Conservation (phyloP, 2,888 invertebrate species). For the Phaedon cochleariae region DNA sequence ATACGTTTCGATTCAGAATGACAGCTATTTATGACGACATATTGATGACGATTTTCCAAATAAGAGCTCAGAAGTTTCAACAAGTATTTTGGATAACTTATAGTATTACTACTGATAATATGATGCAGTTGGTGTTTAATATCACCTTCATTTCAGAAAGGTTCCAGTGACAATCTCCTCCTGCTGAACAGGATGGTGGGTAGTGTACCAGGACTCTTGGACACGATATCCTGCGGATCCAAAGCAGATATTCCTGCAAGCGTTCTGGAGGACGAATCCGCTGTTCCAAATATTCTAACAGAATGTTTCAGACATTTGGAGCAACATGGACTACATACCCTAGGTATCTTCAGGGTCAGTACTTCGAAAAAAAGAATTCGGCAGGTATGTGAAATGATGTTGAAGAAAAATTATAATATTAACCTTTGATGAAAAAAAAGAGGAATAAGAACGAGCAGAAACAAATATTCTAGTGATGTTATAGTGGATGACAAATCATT, state of each 20-base stretch:
- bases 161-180: conserved; percentile 79
- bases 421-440: too few species aligned
- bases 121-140: too few species aligned
- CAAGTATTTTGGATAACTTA: too few species aligned
- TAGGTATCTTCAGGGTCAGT: conserved; percentile 92
- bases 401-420: too few species aligned
- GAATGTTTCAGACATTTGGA: conserved; percentile 86
- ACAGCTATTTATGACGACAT: too few species aligned
- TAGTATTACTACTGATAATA: too few species aligned
- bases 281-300: conserved; percentile 80
- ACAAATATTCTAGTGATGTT: too few species aligned
- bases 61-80: too few species aligned
- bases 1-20: too few species aligned
- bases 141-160: conserved; percentile 68
- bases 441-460: too few species aligned
- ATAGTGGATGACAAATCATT: too few species aligned
- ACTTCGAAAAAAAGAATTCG: conserved; percentile 91
- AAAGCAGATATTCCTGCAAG: conserved; percentile 62
- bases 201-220: conserved; percentile 63
- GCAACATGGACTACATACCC: conserved; percentile 80
- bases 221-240: conserved; percentile 60
- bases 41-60: too few species aligned
- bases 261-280: conserved; percentile 61
- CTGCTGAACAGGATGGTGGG: conserved; percentile 64
- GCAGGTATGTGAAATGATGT: conserved; percentile 79